A percentile compares a stretch with the other conserved stretches of the same genome.
phyloP scores from a whole-genome alignment of 2,797 vertebrate genomes.

The Amphiprion clarkii region DNA sequence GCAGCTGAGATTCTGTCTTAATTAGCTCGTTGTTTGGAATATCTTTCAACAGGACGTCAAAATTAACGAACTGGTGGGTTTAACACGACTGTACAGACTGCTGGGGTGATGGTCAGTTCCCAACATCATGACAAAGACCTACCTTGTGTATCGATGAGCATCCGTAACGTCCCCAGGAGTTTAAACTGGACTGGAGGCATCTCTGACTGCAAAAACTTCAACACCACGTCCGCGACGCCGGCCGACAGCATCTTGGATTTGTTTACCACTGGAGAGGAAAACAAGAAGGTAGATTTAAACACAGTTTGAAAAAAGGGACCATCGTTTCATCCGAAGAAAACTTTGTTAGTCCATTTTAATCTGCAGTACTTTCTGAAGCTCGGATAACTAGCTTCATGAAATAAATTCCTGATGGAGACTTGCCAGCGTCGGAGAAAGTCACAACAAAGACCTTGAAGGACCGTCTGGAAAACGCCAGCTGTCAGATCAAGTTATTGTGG shows the following conservation, averaged over 20 bases:
- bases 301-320: background rate
- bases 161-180: conserved; percentile 95
- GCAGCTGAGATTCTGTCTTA: background rate
- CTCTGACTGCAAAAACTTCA: conserved; percentile 97
- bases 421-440: no score
- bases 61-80: no score
- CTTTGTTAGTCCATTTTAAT: background rate
- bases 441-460: no score
- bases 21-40: background rate
- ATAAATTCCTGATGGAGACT: no score
- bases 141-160: conserved; percentile 99
- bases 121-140: background rate
- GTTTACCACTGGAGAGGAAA: conserved; percentile 90
- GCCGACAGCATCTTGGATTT: conserved; percentile 98
- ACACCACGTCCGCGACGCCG: conserved; percentile 93
- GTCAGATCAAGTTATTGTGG: no score
- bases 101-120: no score
- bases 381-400: no score
- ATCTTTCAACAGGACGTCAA: background rate
- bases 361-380: no score
- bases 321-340: background rate
- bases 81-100: no score
- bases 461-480: no score
- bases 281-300: background rate
- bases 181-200: conserved; percentile 99